These are phyloP conservation scores for Schizaphis graminum DNA, from an alignment of 2,888 invertebrate genomes.

Conservation along the genomic window DNA sequence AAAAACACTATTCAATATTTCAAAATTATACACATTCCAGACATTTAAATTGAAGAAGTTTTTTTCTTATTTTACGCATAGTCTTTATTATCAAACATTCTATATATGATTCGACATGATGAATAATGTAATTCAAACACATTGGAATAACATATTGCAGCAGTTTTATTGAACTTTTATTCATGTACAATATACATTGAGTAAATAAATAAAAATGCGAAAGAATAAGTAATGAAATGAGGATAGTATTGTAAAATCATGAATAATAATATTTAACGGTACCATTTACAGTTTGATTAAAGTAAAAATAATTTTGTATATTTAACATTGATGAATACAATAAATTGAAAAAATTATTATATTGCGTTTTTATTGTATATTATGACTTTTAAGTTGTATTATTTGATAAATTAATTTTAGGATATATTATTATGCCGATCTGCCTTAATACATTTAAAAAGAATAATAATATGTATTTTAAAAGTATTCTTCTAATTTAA, in stretches of 20 bases:
- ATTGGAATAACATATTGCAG: background rate
- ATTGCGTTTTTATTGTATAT: background rate
- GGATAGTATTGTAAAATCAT: background rate
- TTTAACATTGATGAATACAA: background rate
- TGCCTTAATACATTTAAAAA: background rate
- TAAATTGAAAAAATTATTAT: background rate
- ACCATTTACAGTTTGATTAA: background rate
- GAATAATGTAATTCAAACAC: conserved; percentile 6
- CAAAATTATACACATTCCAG: background rate
- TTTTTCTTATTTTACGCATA: background rate
- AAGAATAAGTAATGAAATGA: background rate
- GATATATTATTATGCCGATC: background rate
- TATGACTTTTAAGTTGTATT: background rate
- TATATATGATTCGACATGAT: background rate
- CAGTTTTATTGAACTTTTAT: background rate
- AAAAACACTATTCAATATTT: background rate
- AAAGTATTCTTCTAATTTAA: background rate
- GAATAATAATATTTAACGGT: background rate
- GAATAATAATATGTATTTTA: background rate
- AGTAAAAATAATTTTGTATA: background rate
- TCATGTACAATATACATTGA: background rate
- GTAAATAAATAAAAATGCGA: background rate
- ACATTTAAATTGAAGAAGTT: background rate
- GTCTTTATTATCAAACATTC: background rate
- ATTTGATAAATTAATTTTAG: background rate